These are phyloP conservation scores for Caenorhabditis virilis DNA, from an alignment of 2,888 invertebrate genomes.

Conservation along the genomic window DNA sequence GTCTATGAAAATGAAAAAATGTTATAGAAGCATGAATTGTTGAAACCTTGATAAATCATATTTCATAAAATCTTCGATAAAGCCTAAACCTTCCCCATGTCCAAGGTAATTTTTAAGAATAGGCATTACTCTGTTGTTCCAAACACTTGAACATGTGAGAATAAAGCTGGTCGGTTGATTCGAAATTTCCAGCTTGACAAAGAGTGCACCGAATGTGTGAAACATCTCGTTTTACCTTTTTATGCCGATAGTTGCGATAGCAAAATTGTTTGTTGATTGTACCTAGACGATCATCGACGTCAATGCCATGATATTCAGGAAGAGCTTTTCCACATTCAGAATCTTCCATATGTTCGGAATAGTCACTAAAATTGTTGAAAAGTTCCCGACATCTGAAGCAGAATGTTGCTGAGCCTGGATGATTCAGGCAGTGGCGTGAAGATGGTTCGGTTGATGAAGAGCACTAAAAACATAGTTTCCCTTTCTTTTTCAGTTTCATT, in stretches of 20 bases:
- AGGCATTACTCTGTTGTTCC: neutral
- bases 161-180: slow-evolving; percentile 14
- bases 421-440: neutral
- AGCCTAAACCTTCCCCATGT: too few relatives aligned
- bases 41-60: too few relatives aligned
- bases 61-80: too few relatives aligned
- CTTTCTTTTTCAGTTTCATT: neutral
- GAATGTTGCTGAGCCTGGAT: slow-evolving; percentile 10
- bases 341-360: slow-evolving; percentile 9
- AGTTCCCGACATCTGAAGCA: slow-evolving; percentile 23
- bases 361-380: slow-evolving; percentile 22
- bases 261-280: slow-evolving; percentile 9
- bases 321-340: neutral
- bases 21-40: too few relatives aligned
- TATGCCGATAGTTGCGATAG: slow-evolving; percentile 12
- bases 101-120: too few relatives aligned
- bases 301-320: neutral
- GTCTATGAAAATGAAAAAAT: too few relatives aligned
- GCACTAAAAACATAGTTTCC: neutral
- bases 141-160: slow-evolving; percentile 27
- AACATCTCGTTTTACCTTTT: slow-evolving; percentile 13
- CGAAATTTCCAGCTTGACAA: slow-evolving; percentile 24
- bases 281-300: slow-evolving; percentile 6
- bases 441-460: neutral
- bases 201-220: slow-evolving; percentile 26